Evolutionary conservation across 2,888 invertebrate genomes (phyloP), one percentile per base, ranked within the genome.

Genomic region (Epirrhoe tristata): DNA sequence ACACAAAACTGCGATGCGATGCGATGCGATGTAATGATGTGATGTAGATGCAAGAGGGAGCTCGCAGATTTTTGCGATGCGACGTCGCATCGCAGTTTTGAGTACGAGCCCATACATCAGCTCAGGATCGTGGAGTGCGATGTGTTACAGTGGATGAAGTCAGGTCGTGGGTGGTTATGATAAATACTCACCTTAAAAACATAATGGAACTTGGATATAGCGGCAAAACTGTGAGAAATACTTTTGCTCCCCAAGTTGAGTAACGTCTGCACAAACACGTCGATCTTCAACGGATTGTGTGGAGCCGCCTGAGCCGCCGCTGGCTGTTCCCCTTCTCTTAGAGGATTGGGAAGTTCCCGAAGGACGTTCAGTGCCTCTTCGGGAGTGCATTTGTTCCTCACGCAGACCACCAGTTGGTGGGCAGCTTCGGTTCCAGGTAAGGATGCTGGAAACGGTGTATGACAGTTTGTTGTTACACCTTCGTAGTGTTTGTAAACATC

Each of bases 141-240:
- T n/a, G n/a, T n/a, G n/a, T n/a, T n/a, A n/a, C n/a, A n/a, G n/a
- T n/a, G n/a, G n/a, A n/a, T 24, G 24, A 24, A 24, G 24, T 24
- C 24, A 24, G 3, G 24, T 24, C 3, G 24, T 24, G 3, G 24
- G n/a, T n/a, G n/a, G n/a, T n/a, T n/a, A n/a, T 24, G 24, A 6
- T 17, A 32, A 31, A 46, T 14, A 24, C 84, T 81, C 77, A 97
- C 97, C 94, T 98, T 97, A 81, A 98, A 97, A 2, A 98, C 98
- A 84, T 97, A 96, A 88, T 97, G 97, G 82, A 97, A 99, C 94
- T 99, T 99, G 51, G 98, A 98, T 73, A 99, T 97, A n/a, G 99
- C 99, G 6, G 99, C 98, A 89, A 99, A 99, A 77, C 98, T 98
- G 85, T 99, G 99, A 67, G 99, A 99, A 86, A 99, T 98, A 77